Conservation (phyloP, 1,140 invertebrate species). For the Drosophila kepulauana region DNA sequence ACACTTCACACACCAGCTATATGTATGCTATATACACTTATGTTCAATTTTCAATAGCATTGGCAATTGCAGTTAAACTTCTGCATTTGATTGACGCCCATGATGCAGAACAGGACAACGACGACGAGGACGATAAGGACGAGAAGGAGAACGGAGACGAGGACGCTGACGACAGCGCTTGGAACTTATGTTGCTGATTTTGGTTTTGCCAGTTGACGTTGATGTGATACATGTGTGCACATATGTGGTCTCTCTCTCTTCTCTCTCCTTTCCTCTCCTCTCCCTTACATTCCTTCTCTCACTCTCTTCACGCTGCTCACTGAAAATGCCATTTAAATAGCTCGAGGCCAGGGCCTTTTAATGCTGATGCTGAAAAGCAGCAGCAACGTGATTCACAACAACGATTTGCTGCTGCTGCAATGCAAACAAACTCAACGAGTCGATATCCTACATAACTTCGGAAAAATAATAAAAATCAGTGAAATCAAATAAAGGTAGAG, state of each 20-base stretch:
- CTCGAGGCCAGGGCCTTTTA: slow-evolving; percentile 34
- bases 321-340: slow-evolving; percentile 45
- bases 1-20: not conserved
- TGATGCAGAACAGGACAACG: slow-evolving; percentile 20
- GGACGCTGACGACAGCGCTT: slow-evolving; percentile 26
- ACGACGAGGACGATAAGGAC: not conserved
- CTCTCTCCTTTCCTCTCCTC: not conserved
- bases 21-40: slow-evolving; percentile 2
- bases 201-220: slow-evolving; percentile 45
- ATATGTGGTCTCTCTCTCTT: not conserved
- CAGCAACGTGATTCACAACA: slow-evolving; percentile 16
- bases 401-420: not conserved
- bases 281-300: not conserved
- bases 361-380: slow-evolving; percentile 31
- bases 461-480: not conserved
- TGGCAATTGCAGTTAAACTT: slow-evolving; percentile 49
- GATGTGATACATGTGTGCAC: slow-evolving; percentile 28
- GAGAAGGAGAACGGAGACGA: not conserved
- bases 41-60: slow-evolving; percentile 36
- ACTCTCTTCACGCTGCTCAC: slow-evolving; percentile 4
- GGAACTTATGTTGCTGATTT: slow-evolving; percentile 46
- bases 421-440: not conserved
- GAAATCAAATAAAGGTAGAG: too few species aligned
- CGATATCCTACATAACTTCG: not conserved
- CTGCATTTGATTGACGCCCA: slow-evolving; percentile 59